Percentiles rank a stretch among this genome's conserved stretches.
These are phyloP conservation scores for Bubo bubo DNA, from an alignment of 2,113 vertebrate genomes.

Conservation along the genomic window DNA sequence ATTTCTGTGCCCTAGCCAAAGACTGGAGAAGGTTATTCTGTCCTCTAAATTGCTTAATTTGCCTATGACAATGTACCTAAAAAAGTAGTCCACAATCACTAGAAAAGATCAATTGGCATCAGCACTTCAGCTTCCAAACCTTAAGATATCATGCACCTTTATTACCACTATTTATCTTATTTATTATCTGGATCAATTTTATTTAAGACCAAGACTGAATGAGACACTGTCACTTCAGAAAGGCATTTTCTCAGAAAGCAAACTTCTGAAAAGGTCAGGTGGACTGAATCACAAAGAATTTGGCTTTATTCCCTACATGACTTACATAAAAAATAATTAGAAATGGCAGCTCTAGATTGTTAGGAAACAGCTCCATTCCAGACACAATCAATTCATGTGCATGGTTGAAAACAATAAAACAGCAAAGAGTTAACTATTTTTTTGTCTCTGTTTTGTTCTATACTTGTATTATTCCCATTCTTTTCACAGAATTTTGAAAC, in stretches of 20 bases:
- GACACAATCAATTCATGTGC: not conserved
- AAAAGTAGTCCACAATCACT: not conserved
- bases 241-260: not conserved
- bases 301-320: not conserved
- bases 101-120: not conserved
- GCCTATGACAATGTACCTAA: not conserved
- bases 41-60: conserved; percentile 14
- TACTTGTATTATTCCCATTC: not conserved
- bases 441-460: not conserved
- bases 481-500: not conserved
- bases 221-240: not conserved
- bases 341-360: not conserved
- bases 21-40: not conserved
- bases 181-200: conserved; percentile 37
- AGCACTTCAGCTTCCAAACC: not conserved
- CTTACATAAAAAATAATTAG: not conserved
- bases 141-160: not conserved
- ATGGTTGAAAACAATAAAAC: not conserved
- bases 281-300: not conserved
- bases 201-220: not conserved
- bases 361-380: not conserved
- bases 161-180: conserved; percentile 5
- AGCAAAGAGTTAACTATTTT: not conserved
- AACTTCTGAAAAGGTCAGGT: not conserved
- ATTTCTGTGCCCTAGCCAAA: not conserved